A percentile compares a stretch with the other conserved stretches of the same genome.
Evolutionary conservation across 2,113 vertebrate genomes (phyloP).

Genomic region (Cairina moschata): DNA sequence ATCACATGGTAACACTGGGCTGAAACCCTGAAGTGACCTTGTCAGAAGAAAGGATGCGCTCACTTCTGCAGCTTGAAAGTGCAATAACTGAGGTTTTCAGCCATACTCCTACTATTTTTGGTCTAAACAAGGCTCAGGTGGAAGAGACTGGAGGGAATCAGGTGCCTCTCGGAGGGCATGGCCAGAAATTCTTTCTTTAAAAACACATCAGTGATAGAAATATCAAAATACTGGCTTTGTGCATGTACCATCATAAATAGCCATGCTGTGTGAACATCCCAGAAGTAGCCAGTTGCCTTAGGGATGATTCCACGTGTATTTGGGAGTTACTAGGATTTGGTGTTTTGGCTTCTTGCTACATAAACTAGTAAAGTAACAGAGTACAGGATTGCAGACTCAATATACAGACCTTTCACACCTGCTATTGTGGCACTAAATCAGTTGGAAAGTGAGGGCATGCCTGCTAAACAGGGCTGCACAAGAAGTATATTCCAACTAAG

Average conservation of each 20-base stretch:
- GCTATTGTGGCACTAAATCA: not conserved
- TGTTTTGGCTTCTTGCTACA: not conserved
- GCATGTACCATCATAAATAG: not conserved
- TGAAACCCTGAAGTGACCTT: not conserved
- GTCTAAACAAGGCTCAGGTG: not conserved
- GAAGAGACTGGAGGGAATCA: not conserved
- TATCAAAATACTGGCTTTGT: not conserved
- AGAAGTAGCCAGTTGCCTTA: not conserved
- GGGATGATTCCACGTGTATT: fast-evolving
- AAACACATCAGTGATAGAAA: not conserved
- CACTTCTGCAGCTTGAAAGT: not conserved
- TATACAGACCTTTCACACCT: not conserved
- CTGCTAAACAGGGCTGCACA: not conserved
- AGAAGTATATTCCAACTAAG: not conserved
- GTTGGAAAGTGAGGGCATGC: not conserved
- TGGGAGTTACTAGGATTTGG: not conserved
- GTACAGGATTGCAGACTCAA: not conserved
- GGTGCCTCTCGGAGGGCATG: not conserved
- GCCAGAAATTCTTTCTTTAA: not conserved
- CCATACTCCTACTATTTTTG: not conserved
- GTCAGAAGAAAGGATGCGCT: not conserved
- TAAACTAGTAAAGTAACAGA: not conserved
- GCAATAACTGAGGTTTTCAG: not conserved
- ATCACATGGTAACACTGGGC: not conserved
- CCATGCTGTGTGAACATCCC: not conserved